Conservation (phyloP, 2,888 invertebrate genomes). For the Noctua janthe region DNA sequence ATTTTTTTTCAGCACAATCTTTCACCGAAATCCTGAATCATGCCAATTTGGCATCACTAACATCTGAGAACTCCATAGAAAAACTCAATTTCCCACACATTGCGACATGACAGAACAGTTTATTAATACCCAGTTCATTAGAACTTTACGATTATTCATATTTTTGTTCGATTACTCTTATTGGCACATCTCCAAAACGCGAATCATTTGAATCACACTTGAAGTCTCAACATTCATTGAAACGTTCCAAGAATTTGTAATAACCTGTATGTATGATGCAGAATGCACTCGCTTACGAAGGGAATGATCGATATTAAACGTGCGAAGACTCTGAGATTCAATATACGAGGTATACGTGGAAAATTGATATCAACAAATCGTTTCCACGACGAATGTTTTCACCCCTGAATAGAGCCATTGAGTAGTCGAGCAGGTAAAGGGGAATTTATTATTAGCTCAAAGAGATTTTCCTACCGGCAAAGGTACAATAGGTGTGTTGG, state of each 20-base stretch:
- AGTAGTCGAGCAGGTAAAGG: not conserved
- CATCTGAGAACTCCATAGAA: not conserved
- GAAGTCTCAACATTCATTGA: slow-evolving; percentile 59
- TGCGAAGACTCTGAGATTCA: not conserved
- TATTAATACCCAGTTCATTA: slow-evolving; percentile 47
- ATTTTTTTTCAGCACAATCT: not conserved
- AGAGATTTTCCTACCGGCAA: not conserved
- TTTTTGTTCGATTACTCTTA: slow-evolving; percentile 55
- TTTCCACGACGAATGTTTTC: not conserved
- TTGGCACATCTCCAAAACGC: slow-evolving; percentile 74
- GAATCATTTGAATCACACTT: slow-evolving; percentile 71
- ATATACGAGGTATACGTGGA: slow-evolving; percentile 7
- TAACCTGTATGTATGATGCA: slow-evolving; percentile 53
- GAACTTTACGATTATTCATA: slow-evolving; percentile 50
- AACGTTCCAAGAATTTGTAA: slow-evolving; percentile 61
- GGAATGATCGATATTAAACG: slow-evolving; percentile 30
- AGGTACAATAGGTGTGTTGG: not conserved
- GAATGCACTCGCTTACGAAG: slow-evolving; percentile 50
- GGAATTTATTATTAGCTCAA: not conserved
- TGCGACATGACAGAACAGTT: slow-evolving; percentile 17
- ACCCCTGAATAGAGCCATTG: not conserved
- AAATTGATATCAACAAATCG: not conserved
- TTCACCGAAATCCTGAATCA: slow-evolving; percentile 33
- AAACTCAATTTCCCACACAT: slow-evolving; percentile 1
- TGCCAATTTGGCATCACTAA: slow-evolving; percentile 5